Evolutionary conservation across 2,113 vertebrate genomes (phyloP).

Genomic region (Acanthisitta chloris): DNA sequence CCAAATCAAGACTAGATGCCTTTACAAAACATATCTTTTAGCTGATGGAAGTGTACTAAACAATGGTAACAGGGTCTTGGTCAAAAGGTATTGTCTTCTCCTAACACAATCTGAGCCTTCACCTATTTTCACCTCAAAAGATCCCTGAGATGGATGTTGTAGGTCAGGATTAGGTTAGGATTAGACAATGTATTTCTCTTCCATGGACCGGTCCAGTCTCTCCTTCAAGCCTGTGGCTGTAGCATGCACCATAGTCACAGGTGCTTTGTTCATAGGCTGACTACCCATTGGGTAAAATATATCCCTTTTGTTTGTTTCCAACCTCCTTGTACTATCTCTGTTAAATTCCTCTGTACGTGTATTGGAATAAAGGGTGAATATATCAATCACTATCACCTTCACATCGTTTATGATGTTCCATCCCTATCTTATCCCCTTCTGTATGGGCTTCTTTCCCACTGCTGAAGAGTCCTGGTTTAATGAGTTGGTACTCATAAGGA

Average conservation of each 20-base stretch:
- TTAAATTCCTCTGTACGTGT: not conserved
- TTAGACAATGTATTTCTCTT: not conserved
- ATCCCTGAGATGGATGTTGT: not conserved
- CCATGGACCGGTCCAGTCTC: not conserved
- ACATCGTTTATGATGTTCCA: rapidly evolving
- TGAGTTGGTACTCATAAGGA: not conserved
- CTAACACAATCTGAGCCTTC: not conserved
- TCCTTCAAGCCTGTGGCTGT: not conserved
- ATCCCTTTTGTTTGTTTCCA: not conserved
- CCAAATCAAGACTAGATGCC: not conserved
- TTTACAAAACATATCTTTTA: not conserved
- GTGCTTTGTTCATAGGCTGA: not conserved
- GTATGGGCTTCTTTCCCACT: not conserved
- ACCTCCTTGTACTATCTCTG: not conserved
- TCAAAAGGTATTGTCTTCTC: not conserved
- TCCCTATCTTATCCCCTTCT: not conserved
- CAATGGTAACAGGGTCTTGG: not conserved
- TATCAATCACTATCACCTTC: not conserved
- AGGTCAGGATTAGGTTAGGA: not conserved
- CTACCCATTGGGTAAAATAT: not conserved
- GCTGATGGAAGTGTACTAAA: not conserved
- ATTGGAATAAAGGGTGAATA: not conserved
- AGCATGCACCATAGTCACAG: not conserved
- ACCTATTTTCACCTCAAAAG: not conserved
- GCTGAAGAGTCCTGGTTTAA: not conserved